A percentile compares a stretch with the other conserved stretches of the same genome.
Conservation (phyloP, 2,888 invertebrate genomes). For the Agonopterix heracliana region DNA sequence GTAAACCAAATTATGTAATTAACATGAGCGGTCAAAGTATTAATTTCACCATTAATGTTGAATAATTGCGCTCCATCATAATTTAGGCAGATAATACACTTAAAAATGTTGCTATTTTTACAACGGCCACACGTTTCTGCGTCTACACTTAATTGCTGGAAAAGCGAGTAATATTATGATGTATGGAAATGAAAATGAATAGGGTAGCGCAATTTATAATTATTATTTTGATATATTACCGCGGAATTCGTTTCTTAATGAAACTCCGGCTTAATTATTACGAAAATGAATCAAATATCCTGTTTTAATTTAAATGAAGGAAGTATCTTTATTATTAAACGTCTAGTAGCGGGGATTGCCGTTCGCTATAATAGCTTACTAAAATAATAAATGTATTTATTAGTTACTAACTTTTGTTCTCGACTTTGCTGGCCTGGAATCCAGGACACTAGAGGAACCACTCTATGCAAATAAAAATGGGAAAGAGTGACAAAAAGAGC, state of each 20-base stretch:
- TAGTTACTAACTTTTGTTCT: no score
- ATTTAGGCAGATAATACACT: conserved; percentile 62
- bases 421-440: no score
- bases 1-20: conserved; percentile 64
- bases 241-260: conserved; percentile 25
- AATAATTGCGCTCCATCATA: conserved; percentile 64
- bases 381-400: no score
- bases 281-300: conserved; percentile 17
- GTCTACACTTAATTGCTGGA: conserved; percentile 56
- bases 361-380: no score
- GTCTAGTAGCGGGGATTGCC: neutral
- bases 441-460: no score
- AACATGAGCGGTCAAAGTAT: conserved; percentile 71
- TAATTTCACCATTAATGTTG: conserved; percentile 73
- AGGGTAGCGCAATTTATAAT: conserved; percentile 42
- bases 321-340: conserved; percentile 14
- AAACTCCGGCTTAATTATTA: conserved; percentile 27
- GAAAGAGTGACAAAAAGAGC: no score
- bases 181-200: conserved; percentile 57
- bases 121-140: conserved; percentile 47
- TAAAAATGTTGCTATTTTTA: conserved; percentile 68
- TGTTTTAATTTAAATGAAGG: conserved; percentile 9
- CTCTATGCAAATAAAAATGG: no score
- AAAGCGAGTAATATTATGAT: conserved; percentile 50
- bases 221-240: conserved; percentile 41